Conservation (phyloP, 2,888 invertebrate genomes). For the Agonopterix alstromeriana region DNA sequence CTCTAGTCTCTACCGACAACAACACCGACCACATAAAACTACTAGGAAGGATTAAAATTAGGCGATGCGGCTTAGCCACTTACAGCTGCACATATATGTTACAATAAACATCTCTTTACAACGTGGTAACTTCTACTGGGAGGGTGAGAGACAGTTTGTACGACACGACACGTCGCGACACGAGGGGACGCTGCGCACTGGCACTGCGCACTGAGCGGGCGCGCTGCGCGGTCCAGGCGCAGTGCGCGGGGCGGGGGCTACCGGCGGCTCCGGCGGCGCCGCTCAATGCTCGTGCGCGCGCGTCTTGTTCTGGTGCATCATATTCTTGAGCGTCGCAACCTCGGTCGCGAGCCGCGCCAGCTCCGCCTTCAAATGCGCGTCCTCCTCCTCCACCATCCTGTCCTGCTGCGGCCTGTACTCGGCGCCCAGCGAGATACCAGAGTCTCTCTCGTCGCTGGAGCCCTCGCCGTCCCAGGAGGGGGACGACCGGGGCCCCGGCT, state of each 20-base stretch:
- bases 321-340: conserved; percentile 91
- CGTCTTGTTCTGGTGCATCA: conserved; percentile 81
- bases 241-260: conserved; percentile 24
- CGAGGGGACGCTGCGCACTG: conserved; percentile 12
- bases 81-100: conserved; percentile 66
- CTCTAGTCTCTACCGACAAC: conserved; percentile 36
- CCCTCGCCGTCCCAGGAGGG: conserved; percentile 93
- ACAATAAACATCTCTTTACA: conserved; percentile 67
- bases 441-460: conserved; percentile 92
- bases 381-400: conserved; percentile 75
- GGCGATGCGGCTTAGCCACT: conserved; percentile 64
- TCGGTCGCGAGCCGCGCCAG: conserved; percentile 92
- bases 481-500: conserved; percentile 86
- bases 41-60: conserved; percentile 67
- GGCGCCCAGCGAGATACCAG: conserved; percentile 89
- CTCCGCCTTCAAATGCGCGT: conserved; percentile 88
- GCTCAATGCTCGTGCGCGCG: conserved; percentile 70
- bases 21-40: conserved; percentile 58
- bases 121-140: conserved; percentile 68
- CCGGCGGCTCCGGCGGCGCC: conserved; percentile 15
- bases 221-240: conserved; percentile 45
- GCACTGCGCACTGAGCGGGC: neutral
- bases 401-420: conserved; percentile 77
- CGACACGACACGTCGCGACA: conserved; percentile 34
- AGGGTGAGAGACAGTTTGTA: conserved; percentile 61